Evolutionary conservation across 2,888 invertebrate genomes (phyloP).

Genomic region (Pseudococcus longispinus): DNA sequence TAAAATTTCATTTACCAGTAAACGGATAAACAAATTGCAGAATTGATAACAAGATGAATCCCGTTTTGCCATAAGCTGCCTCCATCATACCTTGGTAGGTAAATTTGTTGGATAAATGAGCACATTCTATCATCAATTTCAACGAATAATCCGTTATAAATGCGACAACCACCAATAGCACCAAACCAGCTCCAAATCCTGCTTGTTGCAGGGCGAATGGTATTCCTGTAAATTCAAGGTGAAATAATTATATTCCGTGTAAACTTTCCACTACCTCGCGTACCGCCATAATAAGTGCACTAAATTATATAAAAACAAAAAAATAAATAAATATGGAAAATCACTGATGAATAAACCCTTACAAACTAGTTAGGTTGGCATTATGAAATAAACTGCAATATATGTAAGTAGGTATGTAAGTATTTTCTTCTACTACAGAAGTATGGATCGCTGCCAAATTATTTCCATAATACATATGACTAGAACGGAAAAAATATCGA

Average conservation of each 20-base stretch:
- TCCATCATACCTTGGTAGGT: slow-evolving; percentile 82
- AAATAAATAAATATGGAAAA: no score
- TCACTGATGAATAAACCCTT: no score
- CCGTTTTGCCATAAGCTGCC: slow-evolving; percentile 79
- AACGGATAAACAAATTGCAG: slow-evolving; percentile 85
- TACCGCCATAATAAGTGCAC: no score
- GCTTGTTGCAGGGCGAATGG: slow-evolving; percentile 83
- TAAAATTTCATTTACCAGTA: slow-evolving; percentile 68
- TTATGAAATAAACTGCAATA: no score
- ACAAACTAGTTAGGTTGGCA: no score
- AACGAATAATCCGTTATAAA: slow-evolving; percentile 82
- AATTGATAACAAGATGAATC: slow-evolving; percentile 76
- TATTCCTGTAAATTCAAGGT: slow-evolving; percentile 66
- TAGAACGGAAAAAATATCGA: no score
- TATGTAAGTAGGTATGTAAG: no score
- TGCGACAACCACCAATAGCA: slow-evolving; percentile 75
- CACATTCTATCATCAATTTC: slow-evolving; percentile 77
- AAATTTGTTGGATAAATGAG: slow-evolving; percentile 77
- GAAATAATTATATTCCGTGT: neutral
- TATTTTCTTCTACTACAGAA: no score
- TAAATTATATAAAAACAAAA: no score
- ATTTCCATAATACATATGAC: no score
- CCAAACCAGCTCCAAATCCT: slow-evolving; percentile 78
- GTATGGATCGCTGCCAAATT: no score
- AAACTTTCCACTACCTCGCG: no score